A percentile compares a stretch with the other conserved stretches of the same genome.
Evolutionary conservation across 2,888 invertebrate species (phyloP).

Genomic region (Drosophila meridiana): DNA sequence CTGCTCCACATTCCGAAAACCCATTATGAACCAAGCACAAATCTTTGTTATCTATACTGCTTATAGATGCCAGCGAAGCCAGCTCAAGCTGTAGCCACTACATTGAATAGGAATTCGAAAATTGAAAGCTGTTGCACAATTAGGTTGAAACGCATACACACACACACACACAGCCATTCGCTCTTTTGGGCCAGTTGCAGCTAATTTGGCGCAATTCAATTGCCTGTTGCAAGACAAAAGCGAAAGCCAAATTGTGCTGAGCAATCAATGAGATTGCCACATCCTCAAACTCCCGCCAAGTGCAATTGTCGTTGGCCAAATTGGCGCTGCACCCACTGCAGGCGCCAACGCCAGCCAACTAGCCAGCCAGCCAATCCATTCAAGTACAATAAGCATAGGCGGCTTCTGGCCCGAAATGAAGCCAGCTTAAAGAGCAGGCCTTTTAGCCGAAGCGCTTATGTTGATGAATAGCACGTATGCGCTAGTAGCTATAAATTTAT

Average conservation of each 20-base stretch:
- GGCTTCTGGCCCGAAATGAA: constrained; percentile 9
- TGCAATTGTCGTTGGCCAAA: constrained; percentile 52
- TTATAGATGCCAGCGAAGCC: not conserved
- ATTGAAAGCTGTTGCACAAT: not conserved
- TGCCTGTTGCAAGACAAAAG: constrained; percentile 65
- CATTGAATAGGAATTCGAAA: constrained; percentile 1
- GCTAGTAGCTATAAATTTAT: constrained; percentile 57
- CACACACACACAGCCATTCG: not conserved
- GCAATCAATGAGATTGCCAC: constrained; percentile 70
- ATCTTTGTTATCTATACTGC: not conserved
- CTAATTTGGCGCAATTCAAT: constrained; percentile 66
- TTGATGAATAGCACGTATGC: constrained; percentile 34
- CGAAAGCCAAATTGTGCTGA: constrained; percentile 61
- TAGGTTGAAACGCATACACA: not conserved
- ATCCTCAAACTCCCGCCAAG: constrained; percentile 14
- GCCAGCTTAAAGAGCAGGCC: constrained; percentile 3
- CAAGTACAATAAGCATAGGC: constrained; percentile 20
- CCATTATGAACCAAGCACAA: no score
- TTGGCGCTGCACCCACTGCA: constrained; percentile 28
- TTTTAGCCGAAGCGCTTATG: constrained; percentile 20
- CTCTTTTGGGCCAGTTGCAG: constrained; percentile 14
- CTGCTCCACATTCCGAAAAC: not conserved
- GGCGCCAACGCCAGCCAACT: not conserved
- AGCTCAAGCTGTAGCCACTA: not conserved
- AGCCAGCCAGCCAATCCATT: constrained; percentile 7